These are phyloP conservation scores for Varecia variegata DNA, from an alignment of 2,797 vertebrate species.

Conservation along the genomic window DNA sequence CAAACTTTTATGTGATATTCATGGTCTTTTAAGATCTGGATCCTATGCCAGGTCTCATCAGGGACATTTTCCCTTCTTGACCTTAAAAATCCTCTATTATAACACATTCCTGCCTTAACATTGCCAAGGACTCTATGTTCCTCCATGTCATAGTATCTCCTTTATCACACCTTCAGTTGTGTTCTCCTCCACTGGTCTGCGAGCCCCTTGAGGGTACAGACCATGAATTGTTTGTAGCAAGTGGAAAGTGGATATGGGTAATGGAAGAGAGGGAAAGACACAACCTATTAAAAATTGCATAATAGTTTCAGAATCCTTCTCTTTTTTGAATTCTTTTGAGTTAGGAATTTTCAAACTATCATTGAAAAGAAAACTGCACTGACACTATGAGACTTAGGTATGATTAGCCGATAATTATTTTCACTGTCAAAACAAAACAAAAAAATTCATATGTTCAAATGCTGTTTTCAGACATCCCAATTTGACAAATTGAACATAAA, in stretches of 20 bases:
- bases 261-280: not conserved
- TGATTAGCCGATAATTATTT: not conserved
- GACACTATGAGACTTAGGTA: not conserved
- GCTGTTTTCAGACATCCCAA: not conserved
- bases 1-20: not conserved
- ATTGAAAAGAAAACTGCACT: not conserved
- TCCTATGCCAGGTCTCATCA: not conserved
- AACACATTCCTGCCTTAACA: not conserved
- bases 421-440: not conserved
- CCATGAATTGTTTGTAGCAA: not conserved
- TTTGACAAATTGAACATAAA: not conserved
- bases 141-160: not conserved
- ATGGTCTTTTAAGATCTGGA: not conserved
- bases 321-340: not conserved
- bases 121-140: not conserved
- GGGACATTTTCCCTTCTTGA: not conserved
- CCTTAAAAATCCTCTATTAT: not conserved
- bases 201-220: not conserved
- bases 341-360: not conserved
- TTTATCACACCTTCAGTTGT: not conserved
- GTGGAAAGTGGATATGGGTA: not conserved
- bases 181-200: not conserved
- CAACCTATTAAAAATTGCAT: not conserved
- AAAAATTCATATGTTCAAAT: not conserved
- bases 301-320: not conserved